phyloP scores from a whole-genome alignment of 2,113 vertebrate genomes.

The Phasianus colchicus region DNA sequence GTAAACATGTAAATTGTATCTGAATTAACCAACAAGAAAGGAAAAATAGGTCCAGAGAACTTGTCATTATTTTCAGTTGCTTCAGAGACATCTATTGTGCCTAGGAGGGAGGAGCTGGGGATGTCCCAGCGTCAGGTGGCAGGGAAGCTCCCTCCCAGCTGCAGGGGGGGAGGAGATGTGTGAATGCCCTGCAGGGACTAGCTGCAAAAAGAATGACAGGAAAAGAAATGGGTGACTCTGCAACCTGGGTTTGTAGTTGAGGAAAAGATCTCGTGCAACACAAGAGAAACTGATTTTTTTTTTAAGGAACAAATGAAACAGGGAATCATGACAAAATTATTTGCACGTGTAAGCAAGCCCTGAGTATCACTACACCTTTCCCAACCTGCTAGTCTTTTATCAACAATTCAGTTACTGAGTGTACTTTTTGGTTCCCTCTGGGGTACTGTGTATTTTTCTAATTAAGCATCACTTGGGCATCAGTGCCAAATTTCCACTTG shows the following conservation, averaged over 20 bases:
- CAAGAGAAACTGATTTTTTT: neutral
- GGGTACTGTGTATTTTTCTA: neutral
- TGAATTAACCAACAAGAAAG: neutral
- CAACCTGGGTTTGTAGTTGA: neutral
- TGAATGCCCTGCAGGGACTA: neutral
- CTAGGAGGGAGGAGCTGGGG: neutral
- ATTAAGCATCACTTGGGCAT: neutral
- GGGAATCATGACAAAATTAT: neutral
- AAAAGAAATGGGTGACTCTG: neutral
- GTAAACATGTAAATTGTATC: neutral
- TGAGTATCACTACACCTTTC: neutral
- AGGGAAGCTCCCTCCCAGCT: neutral
- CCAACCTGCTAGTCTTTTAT: neutral
- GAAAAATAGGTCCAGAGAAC: neutral
- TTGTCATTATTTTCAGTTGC: neutral
- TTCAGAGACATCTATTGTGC: accelerated
- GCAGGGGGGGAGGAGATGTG: neutral
- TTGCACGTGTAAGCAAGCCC: neutral
- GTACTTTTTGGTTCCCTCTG: neutral
- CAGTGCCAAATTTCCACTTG: neutral
- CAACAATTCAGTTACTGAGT: neutral
- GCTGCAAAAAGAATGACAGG: neutral
- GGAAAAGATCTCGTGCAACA: neutral
- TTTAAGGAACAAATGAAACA: neutral
- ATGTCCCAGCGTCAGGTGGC: neutral